These are phyloP conservation scores for Calyptomena viridis DNA, from an alignment of 2,113 vertebrate species.

Conservation along the genomic window DNA sequence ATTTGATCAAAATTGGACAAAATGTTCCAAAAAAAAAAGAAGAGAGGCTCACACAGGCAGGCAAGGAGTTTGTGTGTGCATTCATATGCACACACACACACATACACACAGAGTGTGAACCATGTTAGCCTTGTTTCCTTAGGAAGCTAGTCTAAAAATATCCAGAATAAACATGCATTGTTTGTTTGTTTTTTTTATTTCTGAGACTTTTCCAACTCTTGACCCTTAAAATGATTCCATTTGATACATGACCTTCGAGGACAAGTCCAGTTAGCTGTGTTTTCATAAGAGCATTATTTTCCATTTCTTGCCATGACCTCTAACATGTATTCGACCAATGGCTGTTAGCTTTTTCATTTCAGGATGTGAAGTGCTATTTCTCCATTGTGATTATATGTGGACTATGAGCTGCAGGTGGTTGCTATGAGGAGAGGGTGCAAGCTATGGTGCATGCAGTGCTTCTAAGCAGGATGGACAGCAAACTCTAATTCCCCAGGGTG, in stretches of 20 bases:
- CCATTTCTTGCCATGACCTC: neutral
- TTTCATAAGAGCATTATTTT: neutral
- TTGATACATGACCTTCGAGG: constrained; percentile 42
- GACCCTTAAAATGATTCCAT: neutral
- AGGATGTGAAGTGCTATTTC: neutral
- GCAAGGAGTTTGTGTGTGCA: neutral
- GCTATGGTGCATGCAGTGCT: neutral
- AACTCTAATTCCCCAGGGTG: neutral
- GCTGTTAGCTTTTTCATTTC: neutral
- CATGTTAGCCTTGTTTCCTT: constrained; percentile 7
- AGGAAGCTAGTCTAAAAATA: constrained; percentile 57
- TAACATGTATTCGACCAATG: neutral
- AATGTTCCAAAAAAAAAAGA: neutral
- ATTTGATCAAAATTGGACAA: neutral
- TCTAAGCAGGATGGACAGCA: neutral
- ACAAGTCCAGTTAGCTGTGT: neutral
- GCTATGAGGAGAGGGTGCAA: neutral
- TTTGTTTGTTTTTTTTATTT: constrained; percentile 2
- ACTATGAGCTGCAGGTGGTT: neutral
- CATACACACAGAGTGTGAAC: neutral
- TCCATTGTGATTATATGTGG: neutral
- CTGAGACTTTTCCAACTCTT: constrained; percentile 18
- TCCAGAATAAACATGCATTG: constrained; percentile 36
- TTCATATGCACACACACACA: neutral
- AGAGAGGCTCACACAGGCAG: neutral